phyloP scores from a whole-genome alignment of 2,113 vertebrate genomes.

The Pachypanchax playfairii region DNA sequence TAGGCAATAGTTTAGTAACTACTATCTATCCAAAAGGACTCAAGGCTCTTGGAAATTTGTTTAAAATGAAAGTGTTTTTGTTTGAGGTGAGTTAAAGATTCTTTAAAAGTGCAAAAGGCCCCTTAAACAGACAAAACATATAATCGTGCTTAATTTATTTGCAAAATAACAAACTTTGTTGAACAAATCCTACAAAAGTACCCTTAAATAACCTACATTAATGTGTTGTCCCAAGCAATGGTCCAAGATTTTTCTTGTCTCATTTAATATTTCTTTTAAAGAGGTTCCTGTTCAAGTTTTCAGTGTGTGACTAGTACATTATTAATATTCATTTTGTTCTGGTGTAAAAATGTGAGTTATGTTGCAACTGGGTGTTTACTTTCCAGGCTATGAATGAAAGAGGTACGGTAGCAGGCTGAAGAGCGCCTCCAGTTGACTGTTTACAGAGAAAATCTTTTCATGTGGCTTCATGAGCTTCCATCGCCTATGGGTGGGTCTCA shows the following conservation, averaged over 20 bases:
- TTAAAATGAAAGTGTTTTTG: too few relatives aligned
- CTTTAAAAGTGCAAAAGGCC: not conserved
- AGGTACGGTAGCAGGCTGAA: not conserved
- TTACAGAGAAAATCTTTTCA: conserved; percentile 53
- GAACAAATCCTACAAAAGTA: not conserved
- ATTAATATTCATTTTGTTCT: conserved; percentile 15
- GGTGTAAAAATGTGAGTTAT: conserved; percentile 33
- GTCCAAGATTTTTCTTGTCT: too few relatives aligned
- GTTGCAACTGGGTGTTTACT: conserved; percentile 44
- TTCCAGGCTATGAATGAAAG: conserved; percentile 29
- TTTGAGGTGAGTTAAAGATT: not conserved
- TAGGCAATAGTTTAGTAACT: too few relatives aligned
- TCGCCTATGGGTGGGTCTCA: conserved; percentile 67
- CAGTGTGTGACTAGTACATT: conserved; percentile 10
- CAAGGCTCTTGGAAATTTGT: too few relatives aligned
- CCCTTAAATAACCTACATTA: not conserved
- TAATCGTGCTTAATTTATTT: not conserved
- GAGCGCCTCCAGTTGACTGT: conserved; percentile 26
- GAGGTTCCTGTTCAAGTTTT: not conserved
- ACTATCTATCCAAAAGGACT: too few relatives aligned
- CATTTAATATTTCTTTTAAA: not conserved
- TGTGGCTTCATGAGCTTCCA: conserved; percentile 50
- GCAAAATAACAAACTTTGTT: not conserved
- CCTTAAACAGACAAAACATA: not conserved
- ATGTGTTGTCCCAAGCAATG: not conserved